Evolutionary conservation across 2,888 invertebrate genomes (phyloP), one percentile per base, ranked within the genome.

Genomic region (Amphipyra tragopoginis): DNA sequence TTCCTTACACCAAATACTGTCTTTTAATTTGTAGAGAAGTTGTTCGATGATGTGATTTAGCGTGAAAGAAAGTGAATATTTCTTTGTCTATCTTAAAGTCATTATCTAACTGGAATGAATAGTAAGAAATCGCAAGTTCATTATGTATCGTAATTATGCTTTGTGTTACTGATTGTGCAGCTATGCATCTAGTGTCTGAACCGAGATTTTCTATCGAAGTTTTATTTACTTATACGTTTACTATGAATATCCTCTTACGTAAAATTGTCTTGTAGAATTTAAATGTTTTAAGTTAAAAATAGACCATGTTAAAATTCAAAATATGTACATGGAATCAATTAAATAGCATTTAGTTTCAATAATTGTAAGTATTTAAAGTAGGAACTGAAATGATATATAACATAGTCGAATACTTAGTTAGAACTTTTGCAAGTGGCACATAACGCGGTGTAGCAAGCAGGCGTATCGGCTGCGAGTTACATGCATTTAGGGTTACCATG

Each of bases 381-480:
- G 2, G 21, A 21, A 21, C 1, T 2, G 21, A 3, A 21, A 21
- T 2, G 21, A 21, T 21, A 21, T 21, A 66, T 72, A 79, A 79
- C 74, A 71, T 69, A 79, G 61, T 79, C 71, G 73, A 85, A 82
- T 82, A n/a, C n/a, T n/a, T n/a, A 81, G 83, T 82, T 80, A 80
- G 83, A 85, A 73, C 64, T 67, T 77, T 78, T 65, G 82, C 85
- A 90, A 90, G 87, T 88, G 82, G 87, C 85, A 85, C 86, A 87
- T 88, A 87, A 87, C 84, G 84, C 80, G 82, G 82, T 89, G 88
- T 85, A 84, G 88, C 86, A 90, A 89, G 88, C 81, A 81, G 77
- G 85, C 83, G 84, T 85, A 86, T 86, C 83, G 21, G 21, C 21
- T 21, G 83, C 81, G 77, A 77, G 85, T 84, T 83, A 85, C 83